Conservation (phyloP, 2,888 invertebrate species). For the Chloroclysta siterata region DNA sequence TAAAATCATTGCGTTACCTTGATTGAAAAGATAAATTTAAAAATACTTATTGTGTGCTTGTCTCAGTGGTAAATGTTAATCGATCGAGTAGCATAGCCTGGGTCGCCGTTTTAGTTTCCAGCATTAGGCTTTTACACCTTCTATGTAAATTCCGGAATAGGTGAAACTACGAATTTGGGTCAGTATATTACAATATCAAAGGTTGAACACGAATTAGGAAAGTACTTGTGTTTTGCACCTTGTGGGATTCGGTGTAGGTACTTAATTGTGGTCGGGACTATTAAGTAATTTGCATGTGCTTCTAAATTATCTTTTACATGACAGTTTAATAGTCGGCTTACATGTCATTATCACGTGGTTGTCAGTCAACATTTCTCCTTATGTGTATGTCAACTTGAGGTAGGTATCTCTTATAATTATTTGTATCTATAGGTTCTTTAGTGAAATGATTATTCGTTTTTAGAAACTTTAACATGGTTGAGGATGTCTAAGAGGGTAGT, state of each 20-base stretch:
- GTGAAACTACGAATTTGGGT: constrained; percentile 26
- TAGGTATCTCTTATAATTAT: too few relatives aligned
- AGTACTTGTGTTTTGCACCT: neutral
- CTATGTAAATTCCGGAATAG: constrained; percentile 33
- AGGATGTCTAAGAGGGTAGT: too few relatives aligned
- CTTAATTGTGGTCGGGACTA: neutral
- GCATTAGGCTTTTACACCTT: neutral
- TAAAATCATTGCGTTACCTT: too few relatives aligned
- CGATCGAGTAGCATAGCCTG: too few relatives aligned
- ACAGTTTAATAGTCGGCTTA: neutral
- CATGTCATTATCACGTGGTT: neutral
- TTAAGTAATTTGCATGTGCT: constrained; percentile 8
- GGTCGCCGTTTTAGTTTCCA: neutral
- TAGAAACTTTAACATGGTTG: too few relatives aligned
- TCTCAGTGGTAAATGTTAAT: too few relatives aligned
- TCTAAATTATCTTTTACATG: constrained; percentile 2
- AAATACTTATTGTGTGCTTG: too few relatives aligned
- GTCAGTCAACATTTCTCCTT: neutral
- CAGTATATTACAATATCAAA: constrained; percentile 16
- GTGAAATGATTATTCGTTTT: too few relatives aligned
- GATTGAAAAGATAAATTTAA: too few relatives aligned
- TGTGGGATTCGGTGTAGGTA: neutral
- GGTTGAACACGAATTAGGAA: neutral
- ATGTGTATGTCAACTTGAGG: too few relatives aligned
- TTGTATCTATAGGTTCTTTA: too few relatives aligned